Evolutionary conservation across 1,140 invertebrate species (phyloP).

Genomic region (Pseudobourletiella spinata): DNA sequence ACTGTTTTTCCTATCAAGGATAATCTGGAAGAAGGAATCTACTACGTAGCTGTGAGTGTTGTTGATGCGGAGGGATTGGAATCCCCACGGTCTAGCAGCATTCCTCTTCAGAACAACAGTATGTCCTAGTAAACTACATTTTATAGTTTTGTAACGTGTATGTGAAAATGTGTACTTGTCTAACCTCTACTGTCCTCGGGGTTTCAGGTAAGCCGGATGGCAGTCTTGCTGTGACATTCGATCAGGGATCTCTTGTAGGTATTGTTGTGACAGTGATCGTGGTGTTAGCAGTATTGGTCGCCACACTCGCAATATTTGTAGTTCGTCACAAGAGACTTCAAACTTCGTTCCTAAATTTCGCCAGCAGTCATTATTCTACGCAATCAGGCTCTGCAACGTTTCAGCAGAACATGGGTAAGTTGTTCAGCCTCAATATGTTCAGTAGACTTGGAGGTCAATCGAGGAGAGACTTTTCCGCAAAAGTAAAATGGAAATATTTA

Average conservation of each 20-base stretch:
- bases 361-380: constrained; percentile 55
- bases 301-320: constrained; percentile 54
- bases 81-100: constrained; percentile 40
- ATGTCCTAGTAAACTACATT: background rate
- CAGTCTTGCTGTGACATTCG: background rate
- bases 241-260: constrained; percentile 12
- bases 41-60: constrained; percentile 56
- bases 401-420: constrained; percentile 35
- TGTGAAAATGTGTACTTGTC: background rate
- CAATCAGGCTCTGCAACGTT: constrained; percentile 76
- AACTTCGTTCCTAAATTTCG: constrained; percentile 67
- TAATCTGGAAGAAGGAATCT: constrained; percentile 44
- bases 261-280: constrained; percentile 45
- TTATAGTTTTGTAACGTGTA: background rate
- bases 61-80: constrained; percentile 54
- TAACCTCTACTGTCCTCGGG: too few species aligned
- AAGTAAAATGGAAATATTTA: constrained; percentile 12
- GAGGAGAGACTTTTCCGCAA: background rate
- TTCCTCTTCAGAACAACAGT: constrained; percentile 14
- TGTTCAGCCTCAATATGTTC: background rate
- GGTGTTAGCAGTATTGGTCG: constrained; percentile 47
- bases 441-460: background rate
- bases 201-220: too few species aligned
- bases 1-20: constrained; percentile 52
- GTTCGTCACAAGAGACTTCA: constrained; percentile 63